Evolutionary conservation across 2,113 vertebrate genomes (phyloP).

Genomic region (Cheilinus undulatus): DNA sequence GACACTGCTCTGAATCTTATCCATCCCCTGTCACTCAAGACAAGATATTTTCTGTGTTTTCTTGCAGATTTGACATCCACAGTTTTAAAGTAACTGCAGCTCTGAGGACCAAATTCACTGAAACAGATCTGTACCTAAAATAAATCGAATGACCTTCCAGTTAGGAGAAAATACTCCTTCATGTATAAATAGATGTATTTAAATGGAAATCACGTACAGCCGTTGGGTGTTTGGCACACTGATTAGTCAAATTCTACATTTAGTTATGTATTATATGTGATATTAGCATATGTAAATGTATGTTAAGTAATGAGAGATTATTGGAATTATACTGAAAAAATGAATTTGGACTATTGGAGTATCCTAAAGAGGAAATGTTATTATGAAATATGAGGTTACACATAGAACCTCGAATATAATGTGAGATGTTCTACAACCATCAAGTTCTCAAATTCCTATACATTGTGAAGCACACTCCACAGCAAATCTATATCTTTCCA

Average conservation of each 20-base stretch:
- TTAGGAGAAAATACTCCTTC: not conserved
- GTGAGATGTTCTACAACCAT: too few species aligned
- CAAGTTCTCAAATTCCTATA: too few species aligned
- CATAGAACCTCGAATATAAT: too few species aligned
- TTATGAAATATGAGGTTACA: too few species aligned
- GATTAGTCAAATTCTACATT: not conserved
- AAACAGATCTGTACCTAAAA: not conserved
- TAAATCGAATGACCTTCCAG: constrained; percentile 21
- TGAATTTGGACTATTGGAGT: too few species aligned
- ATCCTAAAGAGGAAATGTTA: too few species aligned
- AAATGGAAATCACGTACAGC: not conserved
- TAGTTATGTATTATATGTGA: not conserved
- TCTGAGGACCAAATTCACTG: not conserved
- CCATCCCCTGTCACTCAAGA: constrained; percentile 4
- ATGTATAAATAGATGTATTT: not conserved
- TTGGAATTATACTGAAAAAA: too few species aligned
- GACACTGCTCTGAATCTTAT: constrained; percentile 12
- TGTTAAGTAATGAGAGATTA: too few species aligned
- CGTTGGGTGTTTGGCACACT: too few species aligned
- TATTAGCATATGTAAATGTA: too few species aligned
- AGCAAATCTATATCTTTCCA: too few species aligned
- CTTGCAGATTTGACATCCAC: not conserved
- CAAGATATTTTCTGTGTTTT: constrained; percentile 36
- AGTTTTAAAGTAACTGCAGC: not conserved
- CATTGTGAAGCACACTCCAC: too few species aligned